A percentile compares a stretch with the other conserved stretches of the same genome.
These are phyloP conservation scores for Camponotus fellah DNA, from an alignment of 2,888 invertebrate species.

Conservation along the genomic window DNA sequence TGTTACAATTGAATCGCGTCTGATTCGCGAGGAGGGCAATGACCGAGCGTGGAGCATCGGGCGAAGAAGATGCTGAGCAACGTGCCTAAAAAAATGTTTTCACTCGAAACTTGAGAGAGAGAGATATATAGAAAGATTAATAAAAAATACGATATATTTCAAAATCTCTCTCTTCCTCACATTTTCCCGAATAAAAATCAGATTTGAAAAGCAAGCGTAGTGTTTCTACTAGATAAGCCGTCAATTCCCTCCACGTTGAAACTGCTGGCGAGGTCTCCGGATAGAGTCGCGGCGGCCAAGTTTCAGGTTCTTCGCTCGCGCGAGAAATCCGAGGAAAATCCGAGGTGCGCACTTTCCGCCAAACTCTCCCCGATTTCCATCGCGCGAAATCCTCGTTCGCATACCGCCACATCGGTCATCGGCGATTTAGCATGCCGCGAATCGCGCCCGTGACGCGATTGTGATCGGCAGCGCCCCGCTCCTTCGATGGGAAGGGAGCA, in stretches of 20 bases:
- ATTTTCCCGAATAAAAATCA: neutral
- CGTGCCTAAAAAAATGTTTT: neutral
- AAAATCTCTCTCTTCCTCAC: neutral
- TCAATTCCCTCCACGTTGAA: neutral
- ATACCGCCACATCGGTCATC: conserved; percentile 22
- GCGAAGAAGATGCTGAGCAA: neutral
- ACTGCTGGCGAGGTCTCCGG: neutral
- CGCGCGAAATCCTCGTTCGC: conserved; percentile 33
- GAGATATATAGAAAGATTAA: neutral
- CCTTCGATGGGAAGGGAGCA: conserved; percentile 53
- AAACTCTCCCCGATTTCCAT: conserved; percentile 42
- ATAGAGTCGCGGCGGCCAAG: neutral
- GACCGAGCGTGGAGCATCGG: neutral
- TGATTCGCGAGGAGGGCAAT: neutral
- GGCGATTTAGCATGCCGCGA: conserved; percentile 47
- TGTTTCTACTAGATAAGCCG: too few relatives aligned
- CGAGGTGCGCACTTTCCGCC: neutral
- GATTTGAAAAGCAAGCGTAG: neutral
- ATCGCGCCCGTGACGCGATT: conserved; percentile 42
- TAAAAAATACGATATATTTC: neutral
- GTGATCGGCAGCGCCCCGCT: conserved; percentile 30
- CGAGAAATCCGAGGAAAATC: conserved; percentile 1
- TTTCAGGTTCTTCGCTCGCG: neutral
- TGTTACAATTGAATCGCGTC: conserved; percentile 18
- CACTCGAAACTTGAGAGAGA: neutral